Base-by-base conservation (phyloP, 1,140 invertebrate genomes). In the Cherax quadricarinatus region DNA sequence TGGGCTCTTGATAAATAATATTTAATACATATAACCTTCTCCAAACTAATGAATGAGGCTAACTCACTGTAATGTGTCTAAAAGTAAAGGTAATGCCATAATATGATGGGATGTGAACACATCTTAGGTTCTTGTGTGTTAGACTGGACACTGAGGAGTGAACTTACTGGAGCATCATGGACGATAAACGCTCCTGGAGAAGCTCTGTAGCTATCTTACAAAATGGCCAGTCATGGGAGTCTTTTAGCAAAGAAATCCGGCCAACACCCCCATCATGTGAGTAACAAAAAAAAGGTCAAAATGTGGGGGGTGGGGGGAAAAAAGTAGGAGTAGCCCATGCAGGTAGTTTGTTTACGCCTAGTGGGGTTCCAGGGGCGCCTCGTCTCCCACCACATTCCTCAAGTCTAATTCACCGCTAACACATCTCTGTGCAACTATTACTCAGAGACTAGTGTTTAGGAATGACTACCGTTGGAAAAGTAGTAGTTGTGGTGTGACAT, bases 191-290 rank as follows among this genome's bases (percentile, higher is more conserved):
- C 41, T 93, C 93, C 24, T 93, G 89, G 93, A 92, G 91, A 73
- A 94, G 93, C 66, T 94, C 93, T 53, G 86, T 92, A 16, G 93
- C 89, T 3, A 92, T 94, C 51, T 79, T 94, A 86, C 93, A 93
- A 51, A 94, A 93, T 70, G 93, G 93, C 16, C 88, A 93, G 24
- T 93, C 92, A 51, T 94, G 93, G 93, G 88, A 89, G 62, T 90
- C 89, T 10, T 73, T 94, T 48, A 88, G 89, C 30, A 92, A 86
- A 66, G 87, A 88, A 3, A 89, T 93, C 81, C 86, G 78, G n/a
- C 93, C 93, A n/a, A 89, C 92, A 9, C 93, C 93, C 7, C 92
- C 93, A 30, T 89, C 86, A 82, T 41, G 92, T 96, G 94, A 93
- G 89, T 91, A 51, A 7, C 10, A 78, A n/a, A 4, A 16, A 51